Evolutionary conservation across 2,888 invertebrate species (phyloP), one percentile per base, ranked within the genome.

Genomic region (Microctonus brassicae): DNA sequence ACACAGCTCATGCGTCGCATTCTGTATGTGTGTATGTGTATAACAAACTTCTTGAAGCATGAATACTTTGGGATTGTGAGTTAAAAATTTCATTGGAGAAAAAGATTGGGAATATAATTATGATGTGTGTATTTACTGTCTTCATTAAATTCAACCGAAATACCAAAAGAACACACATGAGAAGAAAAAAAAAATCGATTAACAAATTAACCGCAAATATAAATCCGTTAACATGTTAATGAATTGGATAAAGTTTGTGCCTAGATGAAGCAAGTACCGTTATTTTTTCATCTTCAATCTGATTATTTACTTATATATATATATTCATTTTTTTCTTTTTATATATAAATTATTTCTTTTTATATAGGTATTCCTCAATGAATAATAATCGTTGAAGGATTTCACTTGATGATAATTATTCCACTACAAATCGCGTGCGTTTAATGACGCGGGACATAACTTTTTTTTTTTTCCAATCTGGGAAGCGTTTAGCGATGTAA

Each of bases 391-490:
- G 34, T 22, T 55, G 29, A 24, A 20, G 26, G 34, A 70, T 39
- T 24, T 57, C 26, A 29, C 53, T 57, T 17, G 24, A 39, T 7
- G 9, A 42, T 36, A 29, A 62, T 65, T 53, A 36, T 61, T 53
- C 26, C 20, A 42, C 5, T 7, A 26, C 24, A 60, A 58, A 65
- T 70, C 62, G 67, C 72, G 67, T 72, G 72, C 67, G n/a, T 57
- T 53, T 68, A 72, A 63, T 72, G 67, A 68, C 47, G 61, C 63
- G 29, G 61, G 60, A 36, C 55, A 57, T 55, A 36, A 42, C 22
- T 57, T 36, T 39, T 3, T 36, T 3, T 36, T 61, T 24, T 26
- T 24, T 36, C 52, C 17, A n/a, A 58, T 34, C 22, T 53, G 39
- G 22, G n/a, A 52, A n/a, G 39, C 29, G 34, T 55, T 57, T 66